phyloP scores from a whole-genome alignment of 1,140 invertebrate species.

The Campodea augens region DNA sequence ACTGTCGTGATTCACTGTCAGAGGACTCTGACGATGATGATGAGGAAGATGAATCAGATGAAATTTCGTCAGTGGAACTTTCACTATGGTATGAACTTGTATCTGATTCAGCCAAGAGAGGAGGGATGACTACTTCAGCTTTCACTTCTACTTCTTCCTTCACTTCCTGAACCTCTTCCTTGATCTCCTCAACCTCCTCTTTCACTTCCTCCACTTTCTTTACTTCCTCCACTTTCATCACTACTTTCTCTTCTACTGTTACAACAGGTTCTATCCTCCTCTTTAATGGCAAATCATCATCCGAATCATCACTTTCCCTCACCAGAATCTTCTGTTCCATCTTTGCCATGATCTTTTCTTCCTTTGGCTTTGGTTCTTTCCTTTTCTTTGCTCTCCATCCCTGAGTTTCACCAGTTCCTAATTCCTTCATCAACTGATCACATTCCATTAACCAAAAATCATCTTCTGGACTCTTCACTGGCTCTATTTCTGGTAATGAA shows the following conservation, averaged over 20 bases:
- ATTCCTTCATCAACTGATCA: constrained; percentile 49
- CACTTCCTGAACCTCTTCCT: constrained; percentile 16
- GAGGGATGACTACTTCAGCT: constrained; percentile 3
- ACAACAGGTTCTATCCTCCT: constrained; percentile 9
- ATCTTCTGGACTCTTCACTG: constrained; percentile 17
- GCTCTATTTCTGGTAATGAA: background rate
- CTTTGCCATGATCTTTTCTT: constrained; percentile 6
- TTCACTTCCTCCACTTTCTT: background rate
- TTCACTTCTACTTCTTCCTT: constrained; percentile 7
- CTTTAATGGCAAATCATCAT: constrained; percentile 15
- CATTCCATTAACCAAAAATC: constrained; percentile 40
- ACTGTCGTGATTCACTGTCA: no score
- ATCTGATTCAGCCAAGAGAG: no score
- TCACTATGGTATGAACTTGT: no score
- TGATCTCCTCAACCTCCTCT: constrained; percentile 4
- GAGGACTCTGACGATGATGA: no score
- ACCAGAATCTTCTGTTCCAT: constrained; percentile 14
- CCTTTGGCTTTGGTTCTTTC: constrained; percentile 11
- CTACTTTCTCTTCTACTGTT: constrained; percentile 8
- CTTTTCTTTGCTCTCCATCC: constrained; percentile 14
- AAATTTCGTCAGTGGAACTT: no score
- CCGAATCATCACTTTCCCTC: constrained; percentile 25
- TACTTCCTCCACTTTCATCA: constrained; percentile 7
- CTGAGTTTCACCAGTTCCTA: no score
- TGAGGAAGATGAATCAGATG: no score